Evolutionary conservation across 2,797 vertebrate species (phyloP), one percentile per base, ranked within the genome.

Genomic region (Trichosurus vulpecula): DNA sequence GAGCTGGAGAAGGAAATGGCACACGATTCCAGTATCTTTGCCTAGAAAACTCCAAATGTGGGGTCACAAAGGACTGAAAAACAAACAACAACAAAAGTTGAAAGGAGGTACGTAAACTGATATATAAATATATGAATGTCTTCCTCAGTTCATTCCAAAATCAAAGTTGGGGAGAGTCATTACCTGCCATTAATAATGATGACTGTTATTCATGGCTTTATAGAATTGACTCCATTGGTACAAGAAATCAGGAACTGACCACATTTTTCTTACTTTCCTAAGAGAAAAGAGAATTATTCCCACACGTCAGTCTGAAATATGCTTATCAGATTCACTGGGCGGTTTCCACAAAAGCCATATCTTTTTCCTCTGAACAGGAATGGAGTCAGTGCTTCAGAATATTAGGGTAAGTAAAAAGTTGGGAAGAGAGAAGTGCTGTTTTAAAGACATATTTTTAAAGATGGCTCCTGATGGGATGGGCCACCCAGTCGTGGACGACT

Each of bases 1-100:
- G 16, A 14, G 6, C 22, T 27, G 25, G 55, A 56, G 6, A 4
- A 22, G 16, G 56, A 14, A 52, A 1, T 0, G 25, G 25, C 25
- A 56, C 56, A 56, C 22, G 25, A 25, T 55, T 56, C 55, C 22
- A 25, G 31, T 35, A 9, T 92, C 11, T n/a, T 47, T 47, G 16
- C 52, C 55, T 56, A 27, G 25, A 27, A 56, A 56, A 56, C 25
- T 8, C 55, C 55, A 25, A 25, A 5, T 54, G 0, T 54, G 0
- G 31, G 61, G 19, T 81, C 25, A 14, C 13, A 1, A 41, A 10
- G 47, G 55, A 41, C 57, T 56, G 55, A 56, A 56, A 56, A 56
- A 56, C 25, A 27, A 56, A 56, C 5, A 54, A 19, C 55, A 56
- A 56, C 25, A 27, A 56, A 66, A 66, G 13, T 58, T 58, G 61